Evolutionary conservation across 2,888 invertebrate genomes (phyloP).

Genomic region (Punctoribates punctum): DNA sequence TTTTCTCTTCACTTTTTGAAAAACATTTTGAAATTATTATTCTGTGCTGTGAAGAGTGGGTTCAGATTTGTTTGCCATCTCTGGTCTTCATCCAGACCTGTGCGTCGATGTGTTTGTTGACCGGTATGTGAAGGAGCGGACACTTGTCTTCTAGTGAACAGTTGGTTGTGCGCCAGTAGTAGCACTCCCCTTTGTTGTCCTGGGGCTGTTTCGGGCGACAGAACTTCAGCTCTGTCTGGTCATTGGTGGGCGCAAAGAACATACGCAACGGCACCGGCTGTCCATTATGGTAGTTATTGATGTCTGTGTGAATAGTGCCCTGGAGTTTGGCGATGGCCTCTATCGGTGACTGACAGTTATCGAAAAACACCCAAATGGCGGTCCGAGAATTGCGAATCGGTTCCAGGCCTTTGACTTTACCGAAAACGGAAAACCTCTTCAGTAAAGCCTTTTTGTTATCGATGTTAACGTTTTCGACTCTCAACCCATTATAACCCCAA

Average conservation of each 20-base stretch:
- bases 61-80: neutral
- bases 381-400: slow-evolving; percentile 10
- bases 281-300: neutral
- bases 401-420: slow-evolving; percentile 40
- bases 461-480: slow-evolving; percentile 39
- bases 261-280: slow-evolving; percentile 25
- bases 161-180: slow-evolving; percentile 44
- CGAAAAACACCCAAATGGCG: slow-evolving; percentile 41
- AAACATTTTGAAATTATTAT: no score
- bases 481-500: slow-evolving; percentile 43
- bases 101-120: slow-evolving; percentile 43
- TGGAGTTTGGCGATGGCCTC: slow-evolving; percentile 42
- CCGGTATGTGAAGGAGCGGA: slow-evolving; percentile 40
- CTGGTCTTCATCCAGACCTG: slow-evolving; percentile 43
- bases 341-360: slow-evolving; percentile 43
- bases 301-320: neutral
- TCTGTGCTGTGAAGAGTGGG: no score
- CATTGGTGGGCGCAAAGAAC: slow-evolving; percentile 43
- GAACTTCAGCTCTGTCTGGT: slow-evolving; percentile 44
- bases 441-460: slow-evolving; percentile 28
- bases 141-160: slow-evolving; percentile 40
- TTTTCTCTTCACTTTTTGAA: no score
- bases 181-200: slow-evolving; percentile 44
- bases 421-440: slow-evolving; percentile 36
- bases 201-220: slow-evolving; percentile 43